Conservation (phyloP, 2,113 vertebrate genomes). For the Caretta caretta region DNA sequence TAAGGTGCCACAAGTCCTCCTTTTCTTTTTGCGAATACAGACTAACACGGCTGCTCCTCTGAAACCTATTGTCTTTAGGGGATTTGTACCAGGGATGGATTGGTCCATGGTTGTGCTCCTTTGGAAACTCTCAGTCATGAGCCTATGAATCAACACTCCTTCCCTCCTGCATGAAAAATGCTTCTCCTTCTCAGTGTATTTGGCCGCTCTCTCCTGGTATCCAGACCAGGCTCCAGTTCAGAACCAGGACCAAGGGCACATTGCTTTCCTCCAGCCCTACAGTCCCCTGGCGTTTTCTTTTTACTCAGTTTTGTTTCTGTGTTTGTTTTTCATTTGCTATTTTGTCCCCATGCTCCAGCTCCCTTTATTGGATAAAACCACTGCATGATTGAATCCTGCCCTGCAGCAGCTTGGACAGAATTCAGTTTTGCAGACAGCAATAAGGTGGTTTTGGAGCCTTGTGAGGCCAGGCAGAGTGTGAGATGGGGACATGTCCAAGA, state of each 20-base stretch:
- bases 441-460: slow-evolving; percentile 13
- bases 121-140: neutral
- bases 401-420: slow-evolving; percentile 46
- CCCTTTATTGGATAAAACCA: slow-evolving; percentile 65
- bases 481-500: slow-evolving; percentile 11
- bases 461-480: slow-evolving; percentile 9
- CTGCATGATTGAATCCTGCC: slow-evolving; percentile 64
- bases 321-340: slow-evolving; percentile 74
- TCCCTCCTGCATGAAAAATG: accelerated
- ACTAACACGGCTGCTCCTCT: too few relatives aligned
- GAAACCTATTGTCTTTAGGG: neutral
- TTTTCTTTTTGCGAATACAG: too few relatives aligned
- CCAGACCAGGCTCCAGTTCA: neutral
- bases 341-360: slow-evolving; percentile 64
- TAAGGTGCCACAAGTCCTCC: too few relatives aligned
- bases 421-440: slow-evolving; percentile 37
- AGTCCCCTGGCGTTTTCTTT: neutral
- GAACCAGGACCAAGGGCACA: too few relatives aligned
- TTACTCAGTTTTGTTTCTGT: neutral
- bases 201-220: neutral
- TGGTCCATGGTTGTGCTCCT: neutral
- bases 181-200: neutral
- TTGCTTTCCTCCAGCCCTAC: accelerated
- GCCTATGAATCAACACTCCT: neutral
- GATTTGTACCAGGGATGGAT: neutral